phyloP scores from a whole-genome alignment of 1,140 invertebrate species.

The Euura saliciscinereae region DNA sequence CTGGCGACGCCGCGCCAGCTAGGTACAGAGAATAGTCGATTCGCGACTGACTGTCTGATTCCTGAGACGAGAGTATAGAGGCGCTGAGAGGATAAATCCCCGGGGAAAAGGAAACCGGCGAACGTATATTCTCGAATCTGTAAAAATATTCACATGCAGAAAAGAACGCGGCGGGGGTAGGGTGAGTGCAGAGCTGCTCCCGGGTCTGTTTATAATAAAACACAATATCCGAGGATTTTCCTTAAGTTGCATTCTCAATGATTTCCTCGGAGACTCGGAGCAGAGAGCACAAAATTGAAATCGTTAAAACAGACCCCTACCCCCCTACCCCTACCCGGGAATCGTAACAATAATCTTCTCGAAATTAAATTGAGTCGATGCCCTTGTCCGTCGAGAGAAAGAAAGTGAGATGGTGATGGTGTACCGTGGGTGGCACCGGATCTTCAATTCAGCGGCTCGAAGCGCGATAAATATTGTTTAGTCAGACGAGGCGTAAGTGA shows the following conservation, averaged over 20 bases:
- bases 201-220: constrained; percentile 41
- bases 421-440: constrained; percentile 45
- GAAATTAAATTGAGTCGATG: not conserved
- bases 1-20: too few species aligned
- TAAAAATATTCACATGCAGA: constrained; percentile 48
- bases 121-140: constrained; percentile 64
- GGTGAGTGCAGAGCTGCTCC: constrained; percentile 15
- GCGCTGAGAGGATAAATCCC: constrained; percentile 55
- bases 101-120: constrained; percentile 66
- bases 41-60: not conserved
- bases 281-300: constrained; percentile 43
- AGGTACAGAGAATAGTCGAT: too few species aligned
- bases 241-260: constrained; percentile 42
- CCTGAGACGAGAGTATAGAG: not conserved
- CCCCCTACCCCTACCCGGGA: not conserved
- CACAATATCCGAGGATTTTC: constrained; percentile 31
- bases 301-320: constrained; percentile 37
- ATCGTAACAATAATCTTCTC: constrained; percentile 3
- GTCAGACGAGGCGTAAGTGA: constrained; percentile 40
- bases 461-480: constrained; percentile 55
- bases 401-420: constrained; percentile 25
- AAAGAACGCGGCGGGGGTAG: constrained; percentile 29
- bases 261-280: constrained; percentile 46
- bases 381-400: constrained; percentile 19
- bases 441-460: constrained; percentile 47